These are phyloP conservation scores for Fregata magnificens DNA, from an alignment of 2,113 vertebrate species.

Conservation along the genomic window DNA sequence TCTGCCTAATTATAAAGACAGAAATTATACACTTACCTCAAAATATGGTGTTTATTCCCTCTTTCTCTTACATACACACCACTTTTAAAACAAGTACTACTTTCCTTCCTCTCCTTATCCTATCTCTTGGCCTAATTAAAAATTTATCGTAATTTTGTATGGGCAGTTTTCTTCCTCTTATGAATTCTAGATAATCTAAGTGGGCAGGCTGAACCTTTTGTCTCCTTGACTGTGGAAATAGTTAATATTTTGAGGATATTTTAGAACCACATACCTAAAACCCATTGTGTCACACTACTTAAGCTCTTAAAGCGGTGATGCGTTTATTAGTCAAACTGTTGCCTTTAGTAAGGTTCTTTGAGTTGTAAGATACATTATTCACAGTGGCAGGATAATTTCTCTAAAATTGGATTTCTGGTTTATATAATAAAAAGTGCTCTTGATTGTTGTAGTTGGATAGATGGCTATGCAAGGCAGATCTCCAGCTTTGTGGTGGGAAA, in stretches of 20 bases:
- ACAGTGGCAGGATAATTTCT: not conserved
- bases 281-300: not conserved
- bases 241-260: not conserved
- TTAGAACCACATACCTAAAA: not conserved
- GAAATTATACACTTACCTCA: not conserved
- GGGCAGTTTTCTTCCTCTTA: not conserved
- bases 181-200: not conserved
- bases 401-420: not conserved
- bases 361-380: not conserved
- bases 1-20: not conserved
- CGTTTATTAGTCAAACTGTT: not conserved
- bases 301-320: not conserved
- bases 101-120: not conserved
- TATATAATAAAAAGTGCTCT: not conserved
- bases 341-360: not conserved
- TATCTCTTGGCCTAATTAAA: not conserved
- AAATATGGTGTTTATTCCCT: not conserved
- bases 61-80: fast-evolving
- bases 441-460: not conserved
- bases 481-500: not conserved
- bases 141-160: not conserved
- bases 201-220: not conserved
- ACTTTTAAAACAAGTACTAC: not conserved
- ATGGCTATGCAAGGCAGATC: not conserved
- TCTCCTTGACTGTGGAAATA: not conserved